A percentile compares a stretch with the other conserved stretches of the same genome.
These are phyloP conservation scores for Sitodiplosis mosellana DNA, from an alignment of 1,140 invertebrate species.

Conservation along the genomic window DNA sequence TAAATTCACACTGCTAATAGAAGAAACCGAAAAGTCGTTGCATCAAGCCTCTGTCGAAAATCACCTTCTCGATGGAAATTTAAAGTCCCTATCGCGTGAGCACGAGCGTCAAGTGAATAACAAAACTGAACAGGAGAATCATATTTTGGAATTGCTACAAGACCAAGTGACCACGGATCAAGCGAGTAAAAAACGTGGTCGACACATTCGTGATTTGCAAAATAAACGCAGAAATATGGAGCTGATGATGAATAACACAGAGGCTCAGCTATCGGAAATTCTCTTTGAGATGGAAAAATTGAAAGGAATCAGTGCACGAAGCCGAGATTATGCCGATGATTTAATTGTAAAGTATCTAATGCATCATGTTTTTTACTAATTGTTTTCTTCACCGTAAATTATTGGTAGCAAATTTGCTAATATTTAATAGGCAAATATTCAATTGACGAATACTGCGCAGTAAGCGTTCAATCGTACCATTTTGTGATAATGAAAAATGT, in stretches of 20 bases:
- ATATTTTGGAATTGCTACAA: constrained; percentile 41
- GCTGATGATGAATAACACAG: constrained; percentile 35
- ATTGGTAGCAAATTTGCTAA: too few species aligned
- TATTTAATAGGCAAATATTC: too few species aligned
- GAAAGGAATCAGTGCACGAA: constrained; percentile 13
- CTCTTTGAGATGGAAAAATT: constrained; percentile 40
- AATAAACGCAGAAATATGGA: constrained; percentile 30
- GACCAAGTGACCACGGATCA: constrained; percentile 49
- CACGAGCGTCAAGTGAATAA: constrained; percentile 30
- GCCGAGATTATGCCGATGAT: constrained; percentile 3
- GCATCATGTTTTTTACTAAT: too few species aligned
- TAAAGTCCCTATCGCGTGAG: constrained; percentile 17
- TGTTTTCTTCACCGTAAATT: too few species aligned
- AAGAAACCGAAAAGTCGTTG: constrained; percentile 38
- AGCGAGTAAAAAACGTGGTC: constrained; percentile 30
- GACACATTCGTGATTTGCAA: constrained; percentile 27
- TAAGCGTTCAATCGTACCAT: too few species aligned
- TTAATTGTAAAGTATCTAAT: neutral
- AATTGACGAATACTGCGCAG: too few species aligned
- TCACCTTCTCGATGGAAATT: constrained; percentile 11
- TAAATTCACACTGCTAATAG: constrained; percentile 30
- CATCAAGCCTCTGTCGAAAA: constrained; percentile 26
- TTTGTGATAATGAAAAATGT: too few species aligned
- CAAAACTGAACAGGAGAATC: constrained; percentile 38
- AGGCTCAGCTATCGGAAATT: constrained; percentile 39